Evolutionary conservation across 2,888 invertebrate species (phyloP).

Genomic region (Dasypolia templi): DNA sequence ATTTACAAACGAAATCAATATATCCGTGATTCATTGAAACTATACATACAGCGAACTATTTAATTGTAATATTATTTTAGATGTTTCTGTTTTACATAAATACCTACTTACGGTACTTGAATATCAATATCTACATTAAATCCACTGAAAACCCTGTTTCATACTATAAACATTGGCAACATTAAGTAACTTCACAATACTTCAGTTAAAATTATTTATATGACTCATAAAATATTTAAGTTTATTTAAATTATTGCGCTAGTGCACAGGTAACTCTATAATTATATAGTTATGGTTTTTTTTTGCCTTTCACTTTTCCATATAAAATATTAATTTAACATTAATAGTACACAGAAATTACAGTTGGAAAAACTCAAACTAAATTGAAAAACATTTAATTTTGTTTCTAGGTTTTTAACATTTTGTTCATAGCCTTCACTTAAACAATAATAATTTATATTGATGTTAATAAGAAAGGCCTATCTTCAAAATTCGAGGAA

Average conservation of each 20-base stretch:
- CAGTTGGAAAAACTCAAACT: background rate
- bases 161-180: conserved; percentile 75
- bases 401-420: background rate
- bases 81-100: conserved; percentile 52
- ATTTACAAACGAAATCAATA: conserved; percentile 78
- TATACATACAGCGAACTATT: conserved; percentile 60
- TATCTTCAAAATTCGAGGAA: background rate
- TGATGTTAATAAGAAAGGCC: background rate
- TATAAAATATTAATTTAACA: background rate
- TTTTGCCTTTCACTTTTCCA: background rate
- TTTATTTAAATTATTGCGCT: conserved; percentile 61
- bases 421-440: conserved; percentile 38
- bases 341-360: background rate
- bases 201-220: conserved; percentile 63
- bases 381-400: background rate
- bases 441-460: background rate
- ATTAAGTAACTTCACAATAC: conserved; percentile 71
- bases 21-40: conserved; percentile 61
- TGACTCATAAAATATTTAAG: conserved; percentile 43
- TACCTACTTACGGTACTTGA: conserved; percentile 57
- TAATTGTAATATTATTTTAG: conserved; percentile 44
- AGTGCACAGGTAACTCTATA: conserved; percentile 62
- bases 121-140: conserved; percentile 55
- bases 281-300: conserved; percentile 19
- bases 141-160: conserved; percentile 75